Percentiles rank a stretch among this genome's conserved stretches.
These are phyloP conservation scores for Teleopsis dalmanni DNA, from an alignment of 1,140 invertebrate species.

Conservation along the genomic window DNA sequence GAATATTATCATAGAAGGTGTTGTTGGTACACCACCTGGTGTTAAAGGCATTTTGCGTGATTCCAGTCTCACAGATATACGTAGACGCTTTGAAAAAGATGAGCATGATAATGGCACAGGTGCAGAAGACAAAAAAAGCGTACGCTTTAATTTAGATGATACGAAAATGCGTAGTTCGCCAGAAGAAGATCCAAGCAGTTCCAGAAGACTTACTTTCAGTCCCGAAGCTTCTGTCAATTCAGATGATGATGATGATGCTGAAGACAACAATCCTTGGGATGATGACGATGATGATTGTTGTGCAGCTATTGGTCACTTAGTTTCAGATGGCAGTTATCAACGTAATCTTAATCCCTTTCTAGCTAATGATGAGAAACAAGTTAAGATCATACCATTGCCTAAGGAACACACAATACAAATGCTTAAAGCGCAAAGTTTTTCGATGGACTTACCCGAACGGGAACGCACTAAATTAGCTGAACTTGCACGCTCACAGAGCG, in stretches of 20 bases:
- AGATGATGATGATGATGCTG: constrained; percentile 17
- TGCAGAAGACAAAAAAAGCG: constrained; percentile 62
- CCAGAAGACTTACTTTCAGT: constrained; percentile 15
- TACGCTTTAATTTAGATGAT: constrained; percentile 54
- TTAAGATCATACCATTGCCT: constrained; percentile 28
- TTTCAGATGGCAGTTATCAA: constrained; percentile 2
- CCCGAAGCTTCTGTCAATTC: constrained; percentile 20
- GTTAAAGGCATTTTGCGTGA: constrained; percentile 64
- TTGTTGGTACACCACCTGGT: constrained; percentile 43
- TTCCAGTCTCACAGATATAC: constrained; percentile 51
- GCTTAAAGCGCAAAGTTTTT: constrained; percentile 18
- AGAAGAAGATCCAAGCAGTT: constrained; percentile 18
- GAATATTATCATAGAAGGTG: constrained; percentile 7
- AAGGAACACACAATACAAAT: constrained; percentile 28
- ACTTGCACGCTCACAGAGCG: background rate
- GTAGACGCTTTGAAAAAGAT: constrained; percentile 24
- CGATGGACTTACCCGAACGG: constrained; percentile 9
- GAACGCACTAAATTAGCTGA: constrained; percentile 7
- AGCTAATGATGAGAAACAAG: constrained; percentile 30
- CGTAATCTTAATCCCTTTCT: constrained; percentile 14
- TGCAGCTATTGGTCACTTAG: constrained; percentile 3
- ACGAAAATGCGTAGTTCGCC: constrained; percentile 22
- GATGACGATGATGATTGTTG: constrained; percentile 16
- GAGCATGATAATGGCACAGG: constrained; percentile 13
- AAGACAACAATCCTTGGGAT: constrained; percentile 14